A percentile compares a stretch with the other conserved stretches of the same genome.
Conservation (phyloP, 2,797 vertebrate species). For the Cercopithecus mitis region DNA sequence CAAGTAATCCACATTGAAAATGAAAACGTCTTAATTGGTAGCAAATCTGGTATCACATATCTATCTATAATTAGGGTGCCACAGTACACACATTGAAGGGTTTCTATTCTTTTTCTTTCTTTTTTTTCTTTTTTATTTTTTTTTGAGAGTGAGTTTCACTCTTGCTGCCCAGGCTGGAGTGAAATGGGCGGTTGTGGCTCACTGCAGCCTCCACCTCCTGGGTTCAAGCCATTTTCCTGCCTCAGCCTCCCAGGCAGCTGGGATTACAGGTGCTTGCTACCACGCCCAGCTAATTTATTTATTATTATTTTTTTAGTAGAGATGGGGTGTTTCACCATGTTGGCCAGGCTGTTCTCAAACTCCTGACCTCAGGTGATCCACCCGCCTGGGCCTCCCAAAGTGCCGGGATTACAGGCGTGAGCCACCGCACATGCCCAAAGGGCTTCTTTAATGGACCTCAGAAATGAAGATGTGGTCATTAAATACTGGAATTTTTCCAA, state of each 20-base stretch:
- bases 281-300: neutral
- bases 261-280: neutral
- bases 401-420: neutral
- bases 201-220: neutral
- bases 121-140: no score
- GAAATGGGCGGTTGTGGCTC: neutral
- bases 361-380: neutral
- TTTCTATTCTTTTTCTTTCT: neutral
- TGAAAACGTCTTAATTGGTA: neutral
- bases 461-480: slow-evolving; percentile 51
- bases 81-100: neutral
- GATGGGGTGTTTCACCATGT: neutral
- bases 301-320: neutral
- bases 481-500: slow-evolving; percentile 43
- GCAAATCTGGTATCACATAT: neutral
- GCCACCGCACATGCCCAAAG: neutral
- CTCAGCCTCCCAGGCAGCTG: neutral
- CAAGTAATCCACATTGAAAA: neutral
- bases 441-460: neutral
- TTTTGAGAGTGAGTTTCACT: neutral
- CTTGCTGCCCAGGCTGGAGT: neutral
- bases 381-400: neutral
- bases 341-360: neutral
- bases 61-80: neutral
- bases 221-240: neutral